Conservation (phyloP, 2,888 invertebrate genomes). For the Chorisops tibialis region DNA sequence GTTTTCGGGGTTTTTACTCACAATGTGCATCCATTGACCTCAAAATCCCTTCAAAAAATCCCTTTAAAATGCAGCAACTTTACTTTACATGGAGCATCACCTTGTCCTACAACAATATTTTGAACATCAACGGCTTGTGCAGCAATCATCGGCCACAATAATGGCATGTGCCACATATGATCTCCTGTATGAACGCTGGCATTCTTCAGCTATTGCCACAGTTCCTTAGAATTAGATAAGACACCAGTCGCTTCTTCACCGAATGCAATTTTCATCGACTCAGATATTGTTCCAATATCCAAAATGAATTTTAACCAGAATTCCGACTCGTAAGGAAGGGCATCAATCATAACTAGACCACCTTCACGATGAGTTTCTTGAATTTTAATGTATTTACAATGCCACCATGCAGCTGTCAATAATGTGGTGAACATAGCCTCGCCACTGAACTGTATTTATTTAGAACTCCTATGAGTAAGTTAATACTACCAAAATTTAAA, state of each 20-base stretch:
- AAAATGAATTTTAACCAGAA: conserved; percentile 69
- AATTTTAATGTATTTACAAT: conserved; percentile 67
- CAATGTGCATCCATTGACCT: conserved; percentile 75
- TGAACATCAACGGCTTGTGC: conserved; percentile 54
- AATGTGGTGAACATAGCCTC: too few species aligned
- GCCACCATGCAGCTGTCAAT: too few species aligned
- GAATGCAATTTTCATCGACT: conserved; percentile 60
- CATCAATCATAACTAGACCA: conserved; percentile 71
- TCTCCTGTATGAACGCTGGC: conserved; percentile 73
- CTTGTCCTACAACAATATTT: conserved; percentile 55
- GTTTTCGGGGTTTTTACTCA: conserved; percentile 34
- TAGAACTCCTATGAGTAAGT: too few species aligned
- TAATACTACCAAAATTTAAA: too few species aligned
- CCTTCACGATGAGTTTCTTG: conserved; percentile 78
- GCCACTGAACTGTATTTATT: too few species aligned
- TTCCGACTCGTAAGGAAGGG: conserved; percentile 69
- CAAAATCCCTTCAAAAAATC: conserved; percentile 70
- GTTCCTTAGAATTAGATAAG: conserved; percentile 66
- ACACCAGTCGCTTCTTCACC: conserved; percentile 68
- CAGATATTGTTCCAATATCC: conserved; percentile 74
- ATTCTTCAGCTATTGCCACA: conserved; percentile 65
- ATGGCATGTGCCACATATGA: conserved; percentile 76
- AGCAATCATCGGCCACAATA: conserved; percentile 60
- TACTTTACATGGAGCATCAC: conserved; percentile 67
- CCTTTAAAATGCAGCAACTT: conserved; percentile 72